Evolutionary conservation across 2,888 invertebrate species (phyloP).

Genomic region (Oasisia sp.): DNA sequence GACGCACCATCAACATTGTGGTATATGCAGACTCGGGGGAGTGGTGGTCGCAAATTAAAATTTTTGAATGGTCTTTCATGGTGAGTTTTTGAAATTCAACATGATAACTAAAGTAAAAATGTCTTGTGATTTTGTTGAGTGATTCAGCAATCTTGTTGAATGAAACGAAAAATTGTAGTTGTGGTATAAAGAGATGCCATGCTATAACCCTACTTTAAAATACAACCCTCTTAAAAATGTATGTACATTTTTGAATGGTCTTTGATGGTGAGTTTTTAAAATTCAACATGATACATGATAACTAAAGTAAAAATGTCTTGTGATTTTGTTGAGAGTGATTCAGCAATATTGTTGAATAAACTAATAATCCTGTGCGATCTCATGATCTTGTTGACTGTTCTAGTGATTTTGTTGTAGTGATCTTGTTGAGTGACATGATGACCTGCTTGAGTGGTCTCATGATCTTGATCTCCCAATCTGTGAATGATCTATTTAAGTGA

Average conservation of each 20-base stretch:
- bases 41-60: too few species aligned
- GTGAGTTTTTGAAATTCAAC: background rate
- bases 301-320: too few species aligned
- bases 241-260: background rate
- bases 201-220: background rate
- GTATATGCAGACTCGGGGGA: background rate
- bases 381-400: too few species aligned
- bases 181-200: background rate
- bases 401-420: background rate
- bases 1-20: background rate
- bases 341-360: too few species aligned
- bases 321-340: too few species aligned
- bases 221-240: background rate
- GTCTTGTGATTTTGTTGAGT: too few species aligned
- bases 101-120: background rate
- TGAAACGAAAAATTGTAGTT: background rate
- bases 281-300: background rate
- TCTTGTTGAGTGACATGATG: background rate
- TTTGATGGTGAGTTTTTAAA: background rate
- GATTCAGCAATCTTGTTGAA: too few species aligned
- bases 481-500: too few species aligned
- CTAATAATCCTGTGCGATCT: too few species aligned
- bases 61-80: background rate
- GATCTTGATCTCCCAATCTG: too few species aligned
- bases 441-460: background rate